Evolutionary conservation across 2,797 vertebrate genomes (phyloP), one percentile per base, ranked within the genome.

Genomic region (Centropyge bicolor): DNA sequence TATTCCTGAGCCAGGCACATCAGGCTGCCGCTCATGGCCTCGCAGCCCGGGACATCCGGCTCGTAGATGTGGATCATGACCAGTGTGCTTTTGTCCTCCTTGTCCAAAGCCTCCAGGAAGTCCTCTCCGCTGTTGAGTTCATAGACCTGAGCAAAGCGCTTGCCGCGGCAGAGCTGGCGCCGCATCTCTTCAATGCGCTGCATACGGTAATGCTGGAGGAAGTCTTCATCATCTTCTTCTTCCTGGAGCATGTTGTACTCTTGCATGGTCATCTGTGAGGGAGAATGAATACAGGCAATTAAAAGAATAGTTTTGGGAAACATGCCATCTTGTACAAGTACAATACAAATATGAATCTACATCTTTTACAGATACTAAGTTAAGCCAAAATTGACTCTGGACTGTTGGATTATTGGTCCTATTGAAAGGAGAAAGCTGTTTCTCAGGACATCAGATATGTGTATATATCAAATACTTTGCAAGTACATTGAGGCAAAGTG

Each of bases 21-120:
- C 92, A 99, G 94, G 85, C 98, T 97, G 85, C 98, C 98, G 0
- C 95, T 95, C 95, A 99, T 97, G 88, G 98, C 95, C 22, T 99
- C 97, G 0, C 97, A 96, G 52, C 97, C 97, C 0, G 96, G 95
- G 56, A 98, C 90, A 0, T 96, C 96, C 0, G 96, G 95, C 90
- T 99, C 98, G 0, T 98, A 98, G 92, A 99, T 99, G 82, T 99
- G 97, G 87, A 99, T 97, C 94, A 99, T 92, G 73, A 99, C 97
- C 91, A 97, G 93, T 0, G 96, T 98, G 94, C 92, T 94, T 86
- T 96, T 97, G 80, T 96, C 96, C 82, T 98, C 98, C 75, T 97
- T 96, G 86, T 99, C 98, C 31, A 99, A 88, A 0, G 96, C 96
- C 67, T 97, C 97, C 91, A 99, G 91, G 93, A 99, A 99, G 1